A percentile compares a stretch with the other conserved stretches of the same genome.
These are phyloP conservation scores for Laticauda laticaudata DNA, from an alignment of 2,113 vertebrate species.

Conservation along the genomic window DNA sequence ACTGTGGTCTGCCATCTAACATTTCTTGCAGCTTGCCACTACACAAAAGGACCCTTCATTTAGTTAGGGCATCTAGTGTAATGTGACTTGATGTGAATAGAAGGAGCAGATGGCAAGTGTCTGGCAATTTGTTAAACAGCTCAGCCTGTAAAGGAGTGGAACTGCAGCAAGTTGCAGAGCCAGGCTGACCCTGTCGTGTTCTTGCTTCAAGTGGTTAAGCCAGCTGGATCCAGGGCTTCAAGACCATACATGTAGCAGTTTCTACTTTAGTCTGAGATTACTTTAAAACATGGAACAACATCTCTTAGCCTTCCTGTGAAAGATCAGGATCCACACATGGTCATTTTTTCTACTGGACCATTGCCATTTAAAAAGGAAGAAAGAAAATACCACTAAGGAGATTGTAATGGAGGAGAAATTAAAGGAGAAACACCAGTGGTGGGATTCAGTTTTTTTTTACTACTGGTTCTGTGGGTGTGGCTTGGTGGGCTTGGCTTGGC, in stretches of 20 bases:
- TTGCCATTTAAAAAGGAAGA: background rate
- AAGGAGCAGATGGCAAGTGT: background rate
- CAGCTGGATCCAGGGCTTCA: background rate
- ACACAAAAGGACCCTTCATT: background rate
- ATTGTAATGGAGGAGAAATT: background rate
- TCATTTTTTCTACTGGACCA: background rate
- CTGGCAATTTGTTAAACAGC: background rate
- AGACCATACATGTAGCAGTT: background rate
- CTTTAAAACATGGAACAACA: background rate
- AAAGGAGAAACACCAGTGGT: background rate
- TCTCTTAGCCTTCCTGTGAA: background rate
- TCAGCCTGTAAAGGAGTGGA: background rate
- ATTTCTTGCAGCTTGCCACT: background rate
- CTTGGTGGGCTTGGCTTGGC: too few species aligned
- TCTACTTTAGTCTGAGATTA: background rate
- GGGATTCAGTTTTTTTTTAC: too few species aligned
- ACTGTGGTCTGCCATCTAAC: background rate
- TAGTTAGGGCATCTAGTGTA: background rate
- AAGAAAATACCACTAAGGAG: background rate
- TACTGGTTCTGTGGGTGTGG: too few species aligned
- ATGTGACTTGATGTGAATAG: background rate
- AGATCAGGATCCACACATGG: background rate
- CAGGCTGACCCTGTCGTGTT: background rate
- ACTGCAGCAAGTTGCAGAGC: background rate
- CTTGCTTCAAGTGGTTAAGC: background rate